Evolutionary conservation across 2,113 vertebrate species (phyloP), one percentile per base, ranked within the genome.

Genomic region (Epinephelus fuscoguttatus): DNA sequence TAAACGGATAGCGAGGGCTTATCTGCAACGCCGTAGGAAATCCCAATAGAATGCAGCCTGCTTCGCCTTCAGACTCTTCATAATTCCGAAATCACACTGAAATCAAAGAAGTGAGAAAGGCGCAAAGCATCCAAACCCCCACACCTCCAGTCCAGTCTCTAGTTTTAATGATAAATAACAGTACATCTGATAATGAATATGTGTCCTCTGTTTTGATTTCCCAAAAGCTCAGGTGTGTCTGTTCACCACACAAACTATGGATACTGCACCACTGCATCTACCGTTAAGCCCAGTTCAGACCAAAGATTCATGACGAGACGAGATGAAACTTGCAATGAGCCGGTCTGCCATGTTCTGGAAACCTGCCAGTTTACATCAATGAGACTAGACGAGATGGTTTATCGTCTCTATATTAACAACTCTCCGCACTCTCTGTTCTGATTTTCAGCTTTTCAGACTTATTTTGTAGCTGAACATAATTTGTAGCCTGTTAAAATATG

Each of bases 21-120:
- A 63, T 71, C 75, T 37, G 45, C 30, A 3, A 23, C 25, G 6
- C 63, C 6, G 9, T 9, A 64, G 71, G 80, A 83, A 79, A 76
- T 15, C 17, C 67, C 61, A 40, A 5, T 17, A 27, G 10, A 84
- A 21, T 53, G 53, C 59, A 74, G 14, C 73, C 18, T 19, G 27
- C 5, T 45, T 27, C 2, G 10, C 27, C 30, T 49, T 37, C 60
- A 72, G 25, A 42, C 37, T 3, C 37, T 3, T 25, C 30, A 2
- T 23, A 33, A 18, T 21, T 78, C 9, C 0, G 4, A 14, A 9
- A 56, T 53, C 47, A 70, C 17, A 56, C 19, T 57, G 5, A 40
- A 33, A 57, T 42, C 13, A 4, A 5, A 19, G 13, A 12, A 18
- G 13, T 55, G 18, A 42, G 42, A 52, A 15, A 13, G 8, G 52